Percentiles rank a stretch among this genome's conserved stretches.
phyloP scores from a whole-genome alignment of 2,113 vertebrate genomes.

The Myotis lucifugus region DNA sequence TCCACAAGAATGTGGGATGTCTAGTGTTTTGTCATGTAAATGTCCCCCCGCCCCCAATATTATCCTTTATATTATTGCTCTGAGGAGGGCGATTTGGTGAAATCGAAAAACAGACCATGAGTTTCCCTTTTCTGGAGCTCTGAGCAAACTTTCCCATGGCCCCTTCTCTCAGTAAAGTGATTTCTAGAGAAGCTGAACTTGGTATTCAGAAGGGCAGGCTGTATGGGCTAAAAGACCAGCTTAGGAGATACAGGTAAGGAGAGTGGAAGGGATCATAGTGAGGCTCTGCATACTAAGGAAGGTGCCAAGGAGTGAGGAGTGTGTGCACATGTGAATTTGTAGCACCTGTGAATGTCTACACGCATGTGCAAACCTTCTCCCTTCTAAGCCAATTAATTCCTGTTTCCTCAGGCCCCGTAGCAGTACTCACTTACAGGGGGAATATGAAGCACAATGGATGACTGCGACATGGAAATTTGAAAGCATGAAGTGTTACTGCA shows the following conservation, averaged over 20 bases:
- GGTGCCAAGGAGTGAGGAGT: rapidly evolving
- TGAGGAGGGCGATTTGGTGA: background rate
- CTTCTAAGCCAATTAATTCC: background rate
- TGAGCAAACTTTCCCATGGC: background rate
- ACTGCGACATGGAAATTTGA: background rate
- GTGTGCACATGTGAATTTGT: too few relatives aligned
- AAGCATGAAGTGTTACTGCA: background rate
- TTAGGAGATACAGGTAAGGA: background rate
- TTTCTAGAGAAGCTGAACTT: background rate
- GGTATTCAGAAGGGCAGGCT: background rate
- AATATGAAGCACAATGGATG: background rate
- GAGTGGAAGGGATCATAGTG: background rate
- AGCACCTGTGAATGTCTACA: too few relatives aligned
- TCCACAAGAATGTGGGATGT: background rate
- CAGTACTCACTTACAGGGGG: background rate
- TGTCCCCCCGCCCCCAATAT: background rate
- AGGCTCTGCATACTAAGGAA: background rate
- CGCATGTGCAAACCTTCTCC: rapidly evolving
- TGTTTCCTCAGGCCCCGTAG: background rate
- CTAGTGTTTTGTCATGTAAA: background rate
- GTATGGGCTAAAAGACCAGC: background rate
- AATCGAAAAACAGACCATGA: background rate
- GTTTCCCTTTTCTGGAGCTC: background rate
- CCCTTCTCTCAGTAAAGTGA: background rate
- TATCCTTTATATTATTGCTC: background rate